Evolutionary conservation across 2,797 vertebrate genomes (phyloP).

Genomic region (Muraenolepis orangiensis): DNA sequence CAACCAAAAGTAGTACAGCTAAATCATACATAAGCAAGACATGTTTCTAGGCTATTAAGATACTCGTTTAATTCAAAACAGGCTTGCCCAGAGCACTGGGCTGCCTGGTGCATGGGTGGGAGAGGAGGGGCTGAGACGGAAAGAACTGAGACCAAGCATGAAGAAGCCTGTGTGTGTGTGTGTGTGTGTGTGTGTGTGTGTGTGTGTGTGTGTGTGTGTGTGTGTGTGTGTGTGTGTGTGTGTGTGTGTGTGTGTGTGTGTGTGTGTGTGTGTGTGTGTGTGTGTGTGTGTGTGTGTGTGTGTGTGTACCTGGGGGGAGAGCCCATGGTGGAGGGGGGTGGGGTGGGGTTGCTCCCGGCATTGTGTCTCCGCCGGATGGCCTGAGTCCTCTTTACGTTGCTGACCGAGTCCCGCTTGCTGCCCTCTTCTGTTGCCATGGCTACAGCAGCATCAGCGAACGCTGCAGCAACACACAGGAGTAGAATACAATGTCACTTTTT

Average conservation of each 20-base stretch:
- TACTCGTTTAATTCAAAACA: not conserved
- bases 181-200: no score
- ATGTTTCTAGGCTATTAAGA: not conserved
- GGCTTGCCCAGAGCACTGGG: not conserved
- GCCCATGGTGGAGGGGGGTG: slow-evolving; percentile 87
- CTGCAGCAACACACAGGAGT: slow-evolving; percentile 22
- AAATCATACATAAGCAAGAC: no score
- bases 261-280: no score
- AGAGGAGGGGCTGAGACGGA: not conserved
- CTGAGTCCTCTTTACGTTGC: slow-evolving; percentile 84
- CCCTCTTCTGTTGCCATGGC: slow-evolving; percentile 74
- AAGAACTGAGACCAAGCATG: not conserved
- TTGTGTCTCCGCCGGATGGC: slow-evolving; percentile 88
- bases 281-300: not conserved
- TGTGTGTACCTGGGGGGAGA: slow-evolving; percentile 82
- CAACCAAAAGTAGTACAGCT: no score
- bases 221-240: no score
- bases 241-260: not conserved
- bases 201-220: no score
- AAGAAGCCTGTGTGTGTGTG: not conserved
- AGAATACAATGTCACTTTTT: not conserved
- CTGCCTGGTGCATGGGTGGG: not conserved
- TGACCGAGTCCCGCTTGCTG: slow-evolving; percentile 77
- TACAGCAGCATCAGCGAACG: slow-evolving; percentile 40
- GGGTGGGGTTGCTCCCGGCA: slow-evolving; percentile 89